phyloP scores from a whole-genome alignment of 2,888 invertebrate species.

The Sesia apiformis region DNA sequence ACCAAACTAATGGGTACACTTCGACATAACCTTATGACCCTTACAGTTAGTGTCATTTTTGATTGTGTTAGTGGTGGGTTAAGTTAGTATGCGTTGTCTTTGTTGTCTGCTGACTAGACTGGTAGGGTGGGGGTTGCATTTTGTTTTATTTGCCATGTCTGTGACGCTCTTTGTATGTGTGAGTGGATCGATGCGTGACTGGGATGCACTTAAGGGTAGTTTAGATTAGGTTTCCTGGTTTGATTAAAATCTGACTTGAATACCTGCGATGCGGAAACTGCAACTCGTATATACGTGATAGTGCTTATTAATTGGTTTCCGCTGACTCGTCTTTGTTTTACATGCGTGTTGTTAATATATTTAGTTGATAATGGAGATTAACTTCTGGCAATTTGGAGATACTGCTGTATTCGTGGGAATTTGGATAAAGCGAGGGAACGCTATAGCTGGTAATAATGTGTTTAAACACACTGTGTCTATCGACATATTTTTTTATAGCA shows the following conservation, averaged over 20 bases:
- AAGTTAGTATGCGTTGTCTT: slow-evolving; percentile 48
- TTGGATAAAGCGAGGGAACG: too few species aligned
- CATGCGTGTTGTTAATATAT: too few species aligned
- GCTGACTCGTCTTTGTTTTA: too few species aligned
- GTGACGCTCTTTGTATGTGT: background rate
- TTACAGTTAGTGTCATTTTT: slow-evolving; percentile 19
- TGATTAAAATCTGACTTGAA: background rate
- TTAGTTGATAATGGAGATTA: too few species aligned
- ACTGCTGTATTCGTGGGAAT: too few species aligned
- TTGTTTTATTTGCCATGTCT: slow-evolving; percentile 61
- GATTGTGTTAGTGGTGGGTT: slow-evolving; percentile 9
- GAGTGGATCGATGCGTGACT: slow-evolving; percentile 29
- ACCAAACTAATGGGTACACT: slow-evolving; percentile 8
- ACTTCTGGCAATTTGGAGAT: too few species aligned
- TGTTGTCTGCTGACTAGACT: slow-evolving; percentile 68
- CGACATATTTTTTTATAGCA: too few species aligned
- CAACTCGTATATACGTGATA: too few species aligned
- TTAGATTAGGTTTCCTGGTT: background rate
- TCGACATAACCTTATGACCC: slow-evolving; percentile 8
- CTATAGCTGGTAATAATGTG: too few species aligned
- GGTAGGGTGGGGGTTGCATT: slow-evolving; percentile 43
- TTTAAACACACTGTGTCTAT: too few species aligned
- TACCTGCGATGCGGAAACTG: too few species aligned
- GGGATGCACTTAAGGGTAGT: slow-evolving; percentile 24
- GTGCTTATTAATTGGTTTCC: too few species aligned